Evolutionary conservation across 2,888 invertebrate genomes (phyloP).

Genomic region (Macrophya annulata): DNA sequence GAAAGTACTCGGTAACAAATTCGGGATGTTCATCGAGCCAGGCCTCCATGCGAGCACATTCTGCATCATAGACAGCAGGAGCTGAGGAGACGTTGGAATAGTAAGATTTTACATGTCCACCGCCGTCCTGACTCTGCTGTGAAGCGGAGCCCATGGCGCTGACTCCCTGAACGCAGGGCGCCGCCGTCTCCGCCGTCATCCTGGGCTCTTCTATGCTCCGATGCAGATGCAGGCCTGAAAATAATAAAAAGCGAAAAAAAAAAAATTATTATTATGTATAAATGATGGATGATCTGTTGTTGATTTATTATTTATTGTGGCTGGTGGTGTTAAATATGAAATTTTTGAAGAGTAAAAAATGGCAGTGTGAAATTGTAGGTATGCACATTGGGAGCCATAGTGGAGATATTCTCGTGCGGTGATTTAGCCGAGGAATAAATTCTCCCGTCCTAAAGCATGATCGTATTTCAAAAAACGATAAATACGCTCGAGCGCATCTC

Average conservation of each 20-base stretch:
- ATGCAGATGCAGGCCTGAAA: constrained; percentile 89
- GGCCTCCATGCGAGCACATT: constrained; percentile 94
- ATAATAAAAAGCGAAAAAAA: constrained; percentile 68
- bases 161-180: constrained; percentile 84
- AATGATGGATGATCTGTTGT: not conserved
- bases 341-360: constrained; percentile 23
- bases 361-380: constrained; percentile 1
- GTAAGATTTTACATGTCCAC: constrained; percentile 78
- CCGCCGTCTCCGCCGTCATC: constrained; percentile 85
- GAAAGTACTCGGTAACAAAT: constrained; percentile 96
- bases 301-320: not conserved
- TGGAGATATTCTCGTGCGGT: not conserved
- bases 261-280: constrained; percentile 71
- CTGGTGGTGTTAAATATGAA: not conserved
- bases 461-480: constrained; percentile 48
- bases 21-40: constrained; percentile 99
- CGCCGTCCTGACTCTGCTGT: constrained; percentile 72
- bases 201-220: constrained; percentile 92
- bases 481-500: constrained; percentile 46
- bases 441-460: not conserved
- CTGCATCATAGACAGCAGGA: constrained; percentile 87
- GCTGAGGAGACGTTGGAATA: constrained; percentile 67
- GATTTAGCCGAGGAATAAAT: constrained; percentile 40
- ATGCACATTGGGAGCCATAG: not conserved
- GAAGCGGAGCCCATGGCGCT: constrained; percentile 77